Conservation (phyloP, 1,140 invertebrate species). For the Antheraea mylitta region DNA sequence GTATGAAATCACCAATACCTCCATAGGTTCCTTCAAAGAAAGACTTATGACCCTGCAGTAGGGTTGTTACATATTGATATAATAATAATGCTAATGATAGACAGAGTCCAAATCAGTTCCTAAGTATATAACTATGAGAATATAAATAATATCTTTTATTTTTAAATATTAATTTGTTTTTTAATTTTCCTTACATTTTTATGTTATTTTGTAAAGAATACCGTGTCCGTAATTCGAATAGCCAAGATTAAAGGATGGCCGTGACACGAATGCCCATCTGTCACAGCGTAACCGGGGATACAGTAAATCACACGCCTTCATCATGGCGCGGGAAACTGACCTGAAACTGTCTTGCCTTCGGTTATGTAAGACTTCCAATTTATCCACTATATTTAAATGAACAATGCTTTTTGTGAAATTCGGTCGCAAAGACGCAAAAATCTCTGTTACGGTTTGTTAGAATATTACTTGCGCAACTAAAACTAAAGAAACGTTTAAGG, state of each 20-base stretch:
- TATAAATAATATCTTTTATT: too few relatives aligned
- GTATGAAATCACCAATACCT: too few relatives aligned
- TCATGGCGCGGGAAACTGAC: slow-evolving; percentile 44
- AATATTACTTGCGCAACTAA: too few relatives aligned
- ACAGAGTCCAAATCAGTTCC: too few relatives aligned
- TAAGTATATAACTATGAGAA: too few relatives aligned
- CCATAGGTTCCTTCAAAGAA: too few relatives aligned
- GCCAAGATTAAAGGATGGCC: slow-evolving; percentile 17
- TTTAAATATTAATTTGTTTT: neutral
- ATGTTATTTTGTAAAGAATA: neutral
- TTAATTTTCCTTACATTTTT: neutral
- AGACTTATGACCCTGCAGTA: too few relatives aligned
- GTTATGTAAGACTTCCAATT: slow-evolving; percentile 14
- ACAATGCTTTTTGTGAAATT: slow-evolving; percentile 15
- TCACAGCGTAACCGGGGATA: slow-evolving; percentile 44
- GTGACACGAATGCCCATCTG: slow-evolving; percentile 46
- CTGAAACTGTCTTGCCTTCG: slow-evolving; percentile 26
- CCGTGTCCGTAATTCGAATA: neutral
- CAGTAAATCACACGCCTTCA: slow-evolving; percentile 61
- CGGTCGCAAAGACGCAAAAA: too few relatives aligned
- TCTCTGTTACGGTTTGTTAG: too few relatives aligned
- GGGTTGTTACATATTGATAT: too few relatives aligned
- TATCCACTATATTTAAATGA: slow-evolving; percentile 20
- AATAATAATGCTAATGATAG: too few relatives aligned
- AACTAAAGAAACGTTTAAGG: too few relatives aligned